Evolutionary conservation across 2,797 vertebrate genomes (phyloP), one percentile per base, ranked within the genome.

Genomic region (Pachyuromys duprasi): DNA sequence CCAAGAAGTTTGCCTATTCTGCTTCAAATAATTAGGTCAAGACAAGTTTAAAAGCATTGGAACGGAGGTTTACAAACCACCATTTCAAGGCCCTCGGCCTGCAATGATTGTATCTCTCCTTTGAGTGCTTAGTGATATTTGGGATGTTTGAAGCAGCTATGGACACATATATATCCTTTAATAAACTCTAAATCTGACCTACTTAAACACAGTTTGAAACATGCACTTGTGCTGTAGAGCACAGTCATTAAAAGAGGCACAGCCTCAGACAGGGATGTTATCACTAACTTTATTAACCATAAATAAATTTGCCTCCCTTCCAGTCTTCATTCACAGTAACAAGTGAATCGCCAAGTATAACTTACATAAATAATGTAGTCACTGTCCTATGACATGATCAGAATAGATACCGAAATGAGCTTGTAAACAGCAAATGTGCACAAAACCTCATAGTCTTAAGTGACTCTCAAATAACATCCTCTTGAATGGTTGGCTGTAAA

Each of bases 1-100:
- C 17, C 55, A 18, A 89, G 75, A 93, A 75, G 62, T 62, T 22
- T 88, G 15, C 20, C 1, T 42, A 24, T 74, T 67, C 33, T 15
- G 2, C 33, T 89, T 89, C 62, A 91, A 92, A 90, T 91, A 90
- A 95, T 88, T 82, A 9, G 78, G 55, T 92, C 91, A 90, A 92
- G 86, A 88, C 28, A 31, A 76, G 78, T 67, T 79, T 82, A 83
- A 95, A 87, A 49, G 36, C 14, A 92, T 75, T 60, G 49, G 28
- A 36, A 74, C 90, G 15, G 49, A 78, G 72, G 36, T 84, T 86
- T 82, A n/a, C 14, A 60, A 70, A 81, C 26, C 28, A 89, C 57
- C 78, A 22, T 65, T 75, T 75, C 39, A 90, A 6, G 92, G 33
- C 28, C 62, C 86, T 89, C 31, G 83, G 53, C 76, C 72, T 97